A percentile compares a stretch with the other conserved stretches of the same genome.
phyloP scores from a whole-genome alignment of 2,888 invertebrate genomes.

The Agriopis marginaria region DNA sequence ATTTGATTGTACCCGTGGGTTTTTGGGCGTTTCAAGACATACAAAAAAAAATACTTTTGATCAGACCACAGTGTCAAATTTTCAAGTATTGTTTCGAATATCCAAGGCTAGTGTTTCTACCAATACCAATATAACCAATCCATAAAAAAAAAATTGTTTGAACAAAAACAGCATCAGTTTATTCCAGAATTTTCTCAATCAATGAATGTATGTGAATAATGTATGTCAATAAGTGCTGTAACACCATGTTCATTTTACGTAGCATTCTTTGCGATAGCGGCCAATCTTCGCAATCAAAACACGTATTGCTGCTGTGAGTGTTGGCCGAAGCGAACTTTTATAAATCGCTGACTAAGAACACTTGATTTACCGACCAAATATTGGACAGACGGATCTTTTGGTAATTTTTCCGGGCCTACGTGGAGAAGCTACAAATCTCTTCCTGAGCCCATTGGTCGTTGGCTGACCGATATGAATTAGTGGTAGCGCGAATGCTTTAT shows the following conservation, averaged over 20 bases:
- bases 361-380: conserved; percentile 30
- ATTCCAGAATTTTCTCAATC: too few species aligned
- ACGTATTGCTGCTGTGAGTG: conserved; percentile 8
- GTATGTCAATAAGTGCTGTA: background rate
- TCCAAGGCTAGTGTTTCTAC: too few species aligned
- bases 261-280: background rate
- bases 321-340: conserved; percentile 2
- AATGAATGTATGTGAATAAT: background rate
- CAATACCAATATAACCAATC: too few species aligned
- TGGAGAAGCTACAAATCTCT: background rate
- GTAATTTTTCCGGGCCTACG: conserved; percentile 4
- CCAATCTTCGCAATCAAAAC: background rate
- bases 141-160: too few species aligned
- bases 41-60: too few species aligned
- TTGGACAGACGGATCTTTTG: conserved; percentile 16
- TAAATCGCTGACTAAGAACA: conserved; percentile 26
- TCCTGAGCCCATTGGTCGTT: too few species aligned
- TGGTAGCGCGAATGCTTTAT: too few species aligned
- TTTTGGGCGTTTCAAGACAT: too few species aligned
- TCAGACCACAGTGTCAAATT: too few species aligned
- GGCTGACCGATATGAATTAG: background rate
- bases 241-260: background rate
- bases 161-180: too few species aligned
- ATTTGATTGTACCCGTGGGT: too few species aligned
- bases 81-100: too few species aligned